phyloP scores from a whole-genome alignment of 2,113 vertebrate species.

The Petroica traversi region DNA sequence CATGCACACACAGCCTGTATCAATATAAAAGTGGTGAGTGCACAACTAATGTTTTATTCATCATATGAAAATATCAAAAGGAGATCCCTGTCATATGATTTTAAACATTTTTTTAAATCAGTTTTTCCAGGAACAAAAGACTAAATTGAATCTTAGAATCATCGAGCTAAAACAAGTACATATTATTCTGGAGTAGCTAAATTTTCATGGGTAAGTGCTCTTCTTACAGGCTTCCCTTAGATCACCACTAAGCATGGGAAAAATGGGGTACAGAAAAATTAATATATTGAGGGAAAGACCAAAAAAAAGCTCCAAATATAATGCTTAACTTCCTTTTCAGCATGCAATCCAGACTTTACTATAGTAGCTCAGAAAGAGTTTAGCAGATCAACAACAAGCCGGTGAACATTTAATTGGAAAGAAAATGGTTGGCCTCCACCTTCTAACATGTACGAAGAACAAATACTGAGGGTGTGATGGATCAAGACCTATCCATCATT shows the following conservation, averaged over 20 bases:
- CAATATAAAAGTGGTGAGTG: not conserved
- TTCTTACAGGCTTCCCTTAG: not conserved
- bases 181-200: not conserved
- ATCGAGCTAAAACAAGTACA: not conserved
- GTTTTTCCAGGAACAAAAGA: not conserved
- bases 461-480: no score
- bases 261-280: not conserved
- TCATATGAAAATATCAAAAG: not conserved
- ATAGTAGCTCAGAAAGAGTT: not conserved
- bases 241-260: not conserved
- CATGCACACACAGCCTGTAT: not conserved
- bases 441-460: not conserved
- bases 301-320: not conserved
- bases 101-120: not conserved
- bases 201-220: not conserved
- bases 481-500: not conserved
- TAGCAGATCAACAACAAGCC: not conserved
- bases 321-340: not conserved
- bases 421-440: not conserved
- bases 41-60: not conserved
- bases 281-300: not conserved
- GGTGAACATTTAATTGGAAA: not conserved
- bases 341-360: not conserved
- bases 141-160: not conserved
- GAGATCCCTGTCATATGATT: not conserved